Evolutionary conservation across 2,113 vertebrate species (phyloP).

Genomic region (Percina caprodes): DNA sequence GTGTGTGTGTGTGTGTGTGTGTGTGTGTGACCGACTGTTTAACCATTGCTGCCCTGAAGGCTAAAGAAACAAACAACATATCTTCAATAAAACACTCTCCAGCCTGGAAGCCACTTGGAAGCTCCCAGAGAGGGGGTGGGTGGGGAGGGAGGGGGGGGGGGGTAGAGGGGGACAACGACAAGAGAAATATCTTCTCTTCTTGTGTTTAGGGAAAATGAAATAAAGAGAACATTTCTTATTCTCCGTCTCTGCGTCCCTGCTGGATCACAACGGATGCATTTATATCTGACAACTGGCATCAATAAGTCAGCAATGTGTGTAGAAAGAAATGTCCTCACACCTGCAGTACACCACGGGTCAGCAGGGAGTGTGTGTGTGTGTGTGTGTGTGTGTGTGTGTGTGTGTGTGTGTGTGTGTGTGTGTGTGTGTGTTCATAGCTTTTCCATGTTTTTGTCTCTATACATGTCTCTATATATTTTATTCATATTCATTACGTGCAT

Average conservation of each 20-base stretch:
- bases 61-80: constrained; percentile 44
- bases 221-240: constrained; percentile 17
- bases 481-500: constrained; percentile 4
- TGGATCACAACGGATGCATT: constrained; percentile 69
- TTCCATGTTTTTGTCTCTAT: constrained; percentile 36
- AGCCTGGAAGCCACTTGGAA: constrained; percentile 63
- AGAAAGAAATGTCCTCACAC: constrained; percentile 71
- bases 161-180: constrained; percentile 20
- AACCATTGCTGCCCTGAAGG: constrained; percentile 19
- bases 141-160: too few species aligned
- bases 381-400: constrained; percentile 1
- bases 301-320: constrained; percentile 72
- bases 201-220: constrained; percentile 25
- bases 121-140: constrained; percentile 47
- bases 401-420: neutral
- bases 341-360: constrained; percentile 51
- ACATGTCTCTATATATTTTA: constrained; percentile 30
- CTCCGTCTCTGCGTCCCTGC: constrained; percentile 36
- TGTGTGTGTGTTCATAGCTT: constrained; percentile 20
- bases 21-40: constrained; percentile 19
- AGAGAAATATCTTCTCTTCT: constrained; percentile 45
- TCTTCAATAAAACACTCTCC: constrained; percentile 67
- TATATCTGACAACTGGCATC: constrained; percentile 77
- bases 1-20: constrained; percentile 9
- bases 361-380: constrained; percentile 31